Percentiles rank a stretch among this genome's conserved stretches.
phyloP scores from a whole-genome alignment of 2,797 vertebrate genomes.

The Podarcis siculus region DNA sequence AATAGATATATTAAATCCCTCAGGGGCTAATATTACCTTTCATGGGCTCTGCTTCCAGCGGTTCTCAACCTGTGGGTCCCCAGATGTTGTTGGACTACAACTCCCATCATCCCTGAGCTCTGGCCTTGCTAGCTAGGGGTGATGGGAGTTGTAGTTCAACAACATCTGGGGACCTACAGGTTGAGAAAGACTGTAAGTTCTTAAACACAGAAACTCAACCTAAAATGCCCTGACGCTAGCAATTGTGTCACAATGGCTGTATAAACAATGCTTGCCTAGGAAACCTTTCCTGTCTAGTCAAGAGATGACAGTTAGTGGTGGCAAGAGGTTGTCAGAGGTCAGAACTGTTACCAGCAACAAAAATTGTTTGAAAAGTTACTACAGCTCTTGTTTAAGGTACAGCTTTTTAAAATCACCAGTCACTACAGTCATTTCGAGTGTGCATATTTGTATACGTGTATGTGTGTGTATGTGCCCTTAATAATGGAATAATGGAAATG shows the following conservation, averaged over 20 bases:
- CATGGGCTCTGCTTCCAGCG: too few relatives aligned
- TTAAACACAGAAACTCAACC: neutral
- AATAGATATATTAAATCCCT: neutral
- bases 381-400: constrained; percentile 16
- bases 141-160: too few relatives aligned
- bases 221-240: constrained; percentile 41
- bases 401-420: neutral
- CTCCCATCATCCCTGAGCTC: too few relatives aligned
- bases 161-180: too few relatives aligned
- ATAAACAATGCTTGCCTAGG: constrained; percentile 44
- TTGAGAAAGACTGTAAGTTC: too few relatives aligned
- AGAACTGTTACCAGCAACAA: neutral
- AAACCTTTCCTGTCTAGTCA: constrained; percentile 52
- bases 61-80: too few relatives aligned
- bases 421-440: neutral
- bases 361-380: neutral
- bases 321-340: constrained; percentile 16
- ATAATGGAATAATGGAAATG: neutral
- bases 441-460: too few relatives aligned
- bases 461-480: neutral
- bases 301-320: constrained; percentile 25
- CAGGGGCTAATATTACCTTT: neutral
- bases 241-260: constrained; percentile 52
- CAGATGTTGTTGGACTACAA: too few relatives aligned
- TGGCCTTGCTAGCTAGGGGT: too few relatives aligned